phyloP scores from a whole-genome alignment of 2,113 vertebrate genomes.

The Delphinus delphis region DNA sequence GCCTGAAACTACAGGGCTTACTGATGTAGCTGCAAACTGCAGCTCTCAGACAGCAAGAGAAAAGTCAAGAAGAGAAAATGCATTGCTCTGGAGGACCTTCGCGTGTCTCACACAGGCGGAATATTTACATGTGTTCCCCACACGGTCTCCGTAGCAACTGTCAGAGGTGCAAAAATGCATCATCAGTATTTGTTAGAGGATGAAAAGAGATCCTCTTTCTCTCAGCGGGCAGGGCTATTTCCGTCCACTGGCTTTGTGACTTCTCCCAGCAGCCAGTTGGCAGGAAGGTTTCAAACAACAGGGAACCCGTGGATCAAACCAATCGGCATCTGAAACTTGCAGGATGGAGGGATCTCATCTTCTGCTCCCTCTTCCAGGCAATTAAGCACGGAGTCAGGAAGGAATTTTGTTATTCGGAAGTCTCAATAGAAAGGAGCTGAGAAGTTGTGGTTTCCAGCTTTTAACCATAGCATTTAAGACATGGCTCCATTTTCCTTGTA shows the following conservation, averaged over 20 bases:
- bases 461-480: slow-evolving; percentile 52
- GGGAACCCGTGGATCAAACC: neutral
- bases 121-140: slow-evolving; percentile 73
- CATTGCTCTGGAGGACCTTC: neutral
- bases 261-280: slow-evolving; percentile 48
- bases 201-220: slow-evolving; percentile 48
- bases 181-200: slow-evolving; percentile 20
- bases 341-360: neutral
- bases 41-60: neutral
- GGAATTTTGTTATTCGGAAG: slow-evolving; percentile 51
- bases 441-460: slow-evolving; percentile 64
- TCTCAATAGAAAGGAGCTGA: slow-evolving; percentile 34
- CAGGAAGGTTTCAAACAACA: neutral
- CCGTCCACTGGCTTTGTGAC: neutral
- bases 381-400: slow-evolving; percentile 44
- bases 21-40: slow-evolving; percentile 4
- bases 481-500: slow-evolving; percentile 62
- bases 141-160: slow-evolving; percentile 65
- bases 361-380: slow-evolving; percentile 7
- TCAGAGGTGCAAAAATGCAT: slow-evolving; percentile 64
- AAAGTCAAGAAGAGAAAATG: slow-evolving; percentile 31
- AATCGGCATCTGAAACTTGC: neutral
- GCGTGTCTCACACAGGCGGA: neutral
- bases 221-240: slow-evolving; percentile 44
- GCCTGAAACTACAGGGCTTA: slow-evolving; percentile 38